phyloP scores from a whole-genome alignment of 2,888 invertebrate species.

The Microchrysa polita region DNA sequence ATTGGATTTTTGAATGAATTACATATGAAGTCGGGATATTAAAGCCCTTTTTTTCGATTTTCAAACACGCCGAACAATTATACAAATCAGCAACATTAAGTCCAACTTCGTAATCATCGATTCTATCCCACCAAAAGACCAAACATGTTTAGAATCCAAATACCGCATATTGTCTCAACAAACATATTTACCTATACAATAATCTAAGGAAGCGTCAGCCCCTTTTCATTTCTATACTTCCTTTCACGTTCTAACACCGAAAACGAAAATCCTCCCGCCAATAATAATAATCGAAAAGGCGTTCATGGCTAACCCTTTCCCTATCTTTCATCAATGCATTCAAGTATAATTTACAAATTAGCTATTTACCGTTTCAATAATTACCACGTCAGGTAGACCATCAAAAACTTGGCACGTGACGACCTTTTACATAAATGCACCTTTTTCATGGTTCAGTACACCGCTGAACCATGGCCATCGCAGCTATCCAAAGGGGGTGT shows the following conservation, averaged over 20 bases:
- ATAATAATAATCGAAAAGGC: constrained; percentile 43
- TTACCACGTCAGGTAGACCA: constrained; percentile 48
- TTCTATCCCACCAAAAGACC: no score
- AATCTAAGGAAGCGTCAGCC: neutral
- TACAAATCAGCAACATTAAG: no score
- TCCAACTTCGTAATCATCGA: no score
- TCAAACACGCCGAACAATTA: no score
- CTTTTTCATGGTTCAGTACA: constrained; percentile 56
- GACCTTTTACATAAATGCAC: constrained; percentile 53
- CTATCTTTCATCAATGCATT: constrained; percentile 10
- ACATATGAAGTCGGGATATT: no score
- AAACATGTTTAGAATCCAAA: no score
- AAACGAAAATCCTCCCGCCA: neutral
- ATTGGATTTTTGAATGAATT: no score
- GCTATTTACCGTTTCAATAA: constrained; percentile 50
- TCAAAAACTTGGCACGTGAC: constrained; percentile 55
- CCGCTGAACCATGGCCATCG: neutral
- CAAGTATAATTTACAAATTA: constrained; percentile 50
- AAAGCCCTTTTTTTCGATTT: no score
- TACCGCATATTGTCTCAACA: no score
- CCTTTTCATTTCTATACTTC: neutral
- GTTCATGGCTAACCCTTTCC: constrained; percentile 45
- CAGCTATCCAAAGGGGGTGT: constrained; percentile 17
- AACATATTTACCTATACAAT: no score
- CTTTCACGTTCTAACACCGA: neutral